phyloP scores from a whole-genome alignment of 2,113 vertebrate genomes.

The Orcinus orca region DNA sequence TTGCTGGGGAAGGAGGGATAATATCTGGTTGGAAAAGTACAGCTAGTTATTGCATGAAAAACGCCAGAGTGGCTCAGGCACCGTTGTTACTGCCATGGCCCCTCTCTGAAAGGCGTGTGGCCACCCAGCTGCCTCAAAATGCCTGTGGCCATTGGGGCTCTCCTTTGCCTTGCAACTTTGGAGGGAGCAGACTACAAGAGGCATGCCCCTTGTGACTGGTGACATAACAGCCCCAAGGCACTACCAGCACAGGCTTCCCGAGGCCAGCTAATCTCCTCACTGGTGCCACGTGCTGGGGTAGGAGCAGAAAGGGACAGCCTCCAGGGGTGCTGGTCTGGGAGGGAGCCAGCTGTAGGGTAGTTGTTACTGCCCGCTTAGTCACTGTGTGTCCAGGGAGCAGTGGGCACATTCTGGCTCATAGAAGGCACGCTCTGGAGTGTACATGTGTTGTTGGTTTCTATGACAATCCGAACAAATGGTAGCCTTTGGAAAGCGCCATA shows the following conservation, averaged over 20 bases:
- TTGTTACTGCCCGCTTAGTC: background rate
- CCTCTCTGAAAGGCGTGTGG: background rate
- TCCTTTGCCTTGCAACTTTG: background rate
- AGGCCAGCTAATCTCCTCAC: background rate
- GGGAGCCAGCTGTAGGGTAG: background rate
- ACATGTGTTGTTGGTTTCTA: background rate
- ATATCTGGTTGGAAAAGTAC: constrained; percentile 46
- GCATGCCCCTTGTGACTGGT: fast-evolving
- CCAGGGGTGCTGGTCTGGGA: fast-evolving
- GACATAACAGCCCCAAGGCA: too few relatives aligned
- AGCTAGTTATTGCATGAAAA: constrained; percentile 27
- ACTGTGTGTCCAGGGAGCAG: background rate
- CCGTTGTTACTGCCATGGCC: background rate
- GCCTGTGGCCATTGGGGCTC: fast-evolving
- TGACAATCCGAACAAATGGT: background rate
- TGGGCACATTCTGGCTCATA: background rate
- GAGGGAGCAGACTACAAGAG: background rate
- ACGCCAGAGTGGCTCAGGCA: background rate
- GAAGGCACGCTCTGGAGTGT: background rate
- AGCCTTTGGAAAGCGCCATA: background rate
- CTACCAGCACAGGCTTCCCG: fast-evolving
- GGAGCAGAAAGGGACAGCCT: background rate
- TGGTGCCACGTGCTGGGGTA: background rate
- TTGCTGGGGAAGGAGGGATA: constrained; percentile 55
- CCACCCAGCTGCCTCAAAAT: background rate